Percentiles rank a stretch among this genome's conserved stretches.
Evolutionary conservation across 2,113 vertebrate species (phyloP).

Genomic region (Solea solea): DNA sequence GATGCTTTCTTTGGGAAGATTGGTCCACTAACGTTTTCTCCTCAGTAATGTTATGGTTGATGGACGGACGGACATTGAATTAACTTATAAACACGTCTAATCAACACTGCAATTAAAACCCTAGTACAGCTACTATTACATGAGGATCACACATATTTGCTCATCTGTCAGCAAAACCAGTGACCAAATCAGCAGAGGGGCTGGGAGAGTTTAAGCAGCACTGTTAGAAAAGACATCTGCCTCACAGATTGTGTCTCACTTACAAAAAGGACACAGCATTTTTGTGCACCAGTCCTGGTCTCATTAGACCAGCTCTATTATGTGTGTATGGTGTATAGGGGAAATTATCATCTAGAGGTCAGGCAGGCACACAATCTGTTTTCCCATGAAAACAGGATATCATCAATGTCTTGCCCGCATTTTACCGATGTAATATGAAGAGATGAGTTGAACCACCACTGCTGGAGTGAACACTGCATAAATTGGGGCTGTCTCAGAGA

Average conservation of each 20-base stretch:
- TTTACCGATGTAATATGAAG: slow-evolving; percentile 45
- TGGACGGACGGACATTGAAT: slow-evolving; percentile 33
- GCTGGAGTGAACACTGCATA: slow-evolving; percentile 45
- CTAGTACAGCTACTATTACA: slow-evolving; percentile 6
- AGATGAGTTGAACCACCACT: slow-evolving; percentile 35
- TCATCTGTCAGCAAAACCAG: slow-evolving; percentile 25
- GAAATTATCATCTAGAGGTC: slow-evolving; percentile 34
- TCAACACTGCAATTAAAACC: slow-evolving; percentile 47
- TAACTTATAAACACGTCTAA: slow-evolving; percentile 40
- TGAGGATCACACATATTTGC: slow-evolving; percentile 20
- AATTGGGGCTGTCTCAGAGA: slow-evolving; percentile 54
- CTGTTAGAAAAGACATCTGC: slow-evolving; percentile 34
- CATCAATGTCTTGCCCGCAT: slow-evolving; percentile 45
- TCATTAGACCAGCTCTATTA: slow-evolving; percentile 29
- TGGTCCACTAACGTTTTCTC: slow-evolving; percentile 19
- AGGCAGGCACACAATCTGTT: slow-evolving; percentile 39
- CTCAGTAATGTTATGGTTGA: slow-evolving; percentile 12
- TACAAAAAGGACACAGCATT: slow-evolving; percentile 23
- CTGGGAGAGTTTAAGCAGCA: not conserved
- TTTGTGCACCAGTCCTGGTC: slow-evolving; percentile 9
- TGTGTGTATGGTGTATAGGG: not conserved
- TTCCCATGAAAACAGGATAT: slow-evolving; percentile 46
- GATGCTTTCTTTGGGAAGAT: slow-evolving; percentile 24
- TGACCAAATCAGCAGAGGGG: slow-evolving; percentile 1
- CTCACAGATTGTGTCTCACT: slow-evolving; percentile 25